phyloP scores from a whole-genome alignment of 1,140 invertebrate species.

The Contarinia nasturtii region DNA sequence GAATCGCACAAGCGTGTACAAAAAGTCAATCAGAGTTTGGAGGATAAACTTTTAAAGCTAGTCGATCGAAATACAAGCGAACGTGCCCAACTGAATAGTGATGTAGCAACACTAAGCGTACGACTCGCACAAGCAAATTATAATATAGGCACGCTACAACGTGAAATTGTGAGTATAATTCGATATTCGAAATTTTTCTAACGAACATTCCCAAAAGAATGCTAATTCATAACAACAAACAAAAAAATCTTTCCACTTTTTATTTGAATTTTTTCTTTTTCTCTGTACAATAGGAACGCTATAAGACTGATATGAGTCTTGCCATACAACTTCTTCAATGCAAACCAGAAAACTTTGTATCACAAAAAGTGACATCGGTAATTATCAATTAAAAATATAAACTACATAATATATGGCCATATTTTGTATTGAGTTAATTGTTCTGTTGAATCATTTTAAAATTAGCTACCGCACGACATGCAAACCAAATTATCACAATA shows the following conservation, averaged over 20 bases:
- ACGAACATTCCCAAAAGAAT: too few species aligned
- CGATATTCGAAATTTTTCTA: not conserved
- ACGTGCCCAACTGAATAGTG: slow-evolving; percentile 67
- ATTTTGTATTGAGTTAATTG: slow-evolving; percentile 2
- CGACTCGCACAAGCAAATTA: slow-evolving; percentile 76
- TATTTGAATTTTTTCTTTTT: slow-evolving; percentile 1
- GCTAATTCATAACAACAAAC: too few species aligned
- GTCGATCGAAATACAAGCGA: slow-evolving; percentile 87
- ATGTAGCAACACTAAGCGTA: slow-evolving; percentile 70
- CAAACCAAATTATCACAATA: slow-evolving; percentile 73
- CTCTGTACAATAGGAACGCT: slow-evolving; percentile 54
- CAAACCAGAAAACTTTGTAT: slow-evolving; percentile 86
- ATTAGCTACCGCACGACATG: slow-evolving; percentile 70
- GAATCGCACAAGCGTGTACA: slow-evolving; percentile 88
- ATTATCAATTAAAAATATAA: too few species aligned
- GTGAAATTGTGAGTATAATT: slow-evolving; percentile 67
- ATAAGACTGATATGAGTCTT: slow-evolving; percentile 84
- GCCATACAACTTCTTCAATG: slow-evolving; percentile 87
- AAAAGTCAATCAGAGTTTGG: slow-evolving; percentile 85
- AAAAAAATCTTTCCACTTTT: not conserved
- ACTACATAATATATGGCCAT: too few species aligned
- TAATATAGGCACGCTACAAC: slow-evolving; percentile 64
- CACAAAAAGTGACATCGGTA: slow-evolving; percentile 81
- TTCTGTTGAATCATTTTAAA: not conserved
- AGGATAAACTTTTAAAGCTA: slow-evolving; percentile 83